Percentiles rank a stretch among this genome's conserved stretches.
Conservation (phyloP, 2,888 invertebrate genomes). For the Drosophila kanekoi region DNA sequence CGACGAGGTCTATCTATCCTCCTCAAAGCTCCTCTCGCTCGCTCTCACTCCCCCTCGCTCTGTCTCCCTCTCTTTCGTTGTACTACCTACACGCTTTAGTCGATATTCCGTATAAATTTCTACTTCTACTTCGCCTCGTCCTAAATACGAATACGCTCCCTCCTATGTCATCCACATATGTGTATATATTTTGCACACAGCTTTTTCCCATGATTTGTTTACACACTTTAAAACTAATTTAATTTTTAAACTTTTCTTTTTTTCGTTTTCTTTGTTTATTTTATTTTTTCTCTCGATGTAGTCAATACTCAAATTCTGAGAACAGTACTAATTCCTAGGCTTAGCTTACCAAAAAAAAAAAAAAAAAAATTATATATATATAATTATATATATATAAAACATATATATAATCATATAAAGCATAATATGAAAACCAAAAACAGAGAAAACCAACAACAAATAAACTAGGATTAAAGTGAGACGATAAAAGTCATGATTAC, state of each 20-base stretch:
- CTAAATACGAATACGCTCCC: slow-evolving; percentile 1
- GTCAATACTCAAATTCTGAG: slow-evolving; percentile 82
- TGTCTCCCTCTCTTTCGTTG: slow-evolving; percentile 21
- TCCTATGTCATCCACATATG: slow-evolving; percentile 5
- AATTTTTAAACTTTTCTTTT: slow-evolving; percentile 61
- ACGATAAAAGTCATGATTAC: slow-evolving; percentile 15
- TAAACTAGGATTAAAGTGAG: slow-evolving; percentile 21
- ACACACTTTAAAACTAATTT: slow-evolving; percentile 55
- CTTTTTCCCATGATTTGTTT: slow-evolving; percentile 39
- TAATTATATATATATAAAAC: too few relatives aligned
- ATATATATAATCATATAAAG: slow-evolving; percentile 19
- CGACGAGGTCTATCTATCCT: neutral
- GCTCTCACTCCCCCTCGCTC: slow-evolving; percentile 3
- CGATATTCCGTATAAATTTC: neutral
- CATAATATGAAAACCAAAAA: slow-evolving; percentile 30
- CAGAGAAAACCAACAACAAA: slow-evolving; percentile 28
- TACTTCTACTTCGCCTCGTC: neutral
- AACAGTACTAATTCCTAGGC: slow-evolving; percentile 75
- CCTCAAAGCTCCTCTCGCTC: neutral
- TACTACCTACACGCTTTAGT: slow-evolving; percentile 9
- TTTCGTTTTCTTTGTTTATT: slow-evolving; percentile 58
- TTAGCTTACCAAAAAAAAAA: slow-evolving; percentile 47
- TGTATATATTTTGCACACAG: slow-evolving; percentile 32
- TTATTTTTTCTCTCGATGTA: slow-evolving; percentile 54
- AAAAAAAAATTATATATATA: neutral